Base-by-base conservation (phyloP, 2,888 invertebrate genomes). In the Cosmia trapezina region DNA sequence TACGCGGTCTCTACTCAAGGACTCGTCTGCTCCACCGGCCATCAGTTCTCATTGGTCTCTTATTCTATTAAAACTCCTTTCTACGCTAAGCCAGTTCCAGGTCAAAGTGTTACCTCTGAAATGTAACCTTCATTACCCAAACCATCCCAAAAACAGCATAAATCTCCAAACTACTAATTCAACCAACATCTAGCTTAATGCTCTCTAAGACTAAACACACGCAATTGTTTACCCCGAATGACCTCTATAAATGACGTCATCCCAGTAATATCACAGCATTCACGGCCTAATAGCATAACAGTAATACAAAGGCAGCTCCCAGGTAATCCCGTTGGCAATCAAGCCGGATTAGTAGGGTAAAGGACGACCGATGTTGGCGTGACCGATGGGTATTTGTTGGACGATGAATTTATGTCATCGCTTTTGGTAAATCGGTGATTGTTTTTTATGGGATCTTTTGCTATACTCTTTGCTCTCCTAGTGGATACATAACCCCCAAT, bases 271-370 rank as follows among this genome's bases (percentile, higher is more conserved):
- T 86, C 65, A 71, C 19, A 43, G 59, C 45, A 77, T 84, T 86
- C 65, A 71, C 12, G 41, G 53, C 56, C 73, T 84, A 81, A 85
- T 81, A 77, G 79, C 70, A 78, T 79, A 84, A 81, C 86, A 79
- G 81, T 76, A 78, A 73, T 68, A 85, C 85, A 84, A 84, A 86
- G 76, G 86, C 63, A 65, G 84, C 43, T 62, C 51, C 47, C 67
- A 81, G 82, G 86, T 85, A 85, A 85, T 84, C 86, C 77, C 49
- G 17, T 65, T 57, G 63, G 84, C 86, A 86, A 85, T 85, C 82
- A 81, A 67, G 73, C 81, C 70, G 84, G 84, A 86, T 85, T 85
- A 86, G 66, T 45, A 43, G 70, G 72, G 75, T 69, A 68, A 72
- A 62, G 53, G 66, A 56, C 62, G 67, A 45, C 69, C 60, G 45